Evolutionary conservation across 2,888 invertebrate genomes (phyloP).

Genomic region (Meloe dianella): DNA sequence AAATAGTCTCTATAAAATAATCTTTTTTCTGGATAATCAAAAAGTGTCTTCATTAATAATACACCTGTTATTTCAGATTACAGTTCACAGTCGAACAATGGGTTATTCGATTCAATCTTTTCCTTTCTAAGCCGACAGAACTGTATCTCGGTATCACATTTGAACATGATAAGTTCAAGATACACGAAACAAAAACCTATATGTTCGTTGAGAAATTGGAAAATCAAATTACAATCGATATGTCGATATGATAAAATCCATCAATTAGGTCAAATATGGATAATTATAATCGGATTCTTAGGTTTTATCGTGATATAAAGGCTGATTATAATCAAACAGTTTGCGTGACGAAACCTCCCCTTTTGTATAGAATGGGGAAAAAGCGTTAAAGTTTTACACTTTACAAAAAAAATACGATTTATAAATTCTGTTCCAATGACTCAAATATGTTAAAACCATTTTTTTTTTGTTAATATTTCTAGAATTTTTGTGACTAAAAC

Average conservation of each 20-base stretch:
- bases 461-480: not conserved
- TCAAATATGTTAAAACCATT: not conserved
- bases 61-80: not conserved
- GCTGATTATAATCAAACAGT: not conserved
- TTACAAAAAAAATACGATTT: not conserved
- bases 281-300: not conserved
- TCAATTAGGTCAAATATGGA: not conserved
- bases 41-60: not conserved
- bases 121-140: not conserved
- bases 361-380: not conserved
- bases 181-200: too few relatives aligned
- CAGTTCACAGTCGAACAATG: not conserved
- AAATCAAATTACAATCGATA: not conserved
- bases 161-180: too few relatives aligned
- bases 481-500: not conserved
- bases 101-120: not conserved
- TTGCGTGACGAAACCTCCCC: not conserved
- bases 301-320: not conserved
- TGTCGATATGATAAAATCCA: not conserved
- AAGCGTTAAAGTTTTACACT: not conserved
- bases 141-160: not conserved
- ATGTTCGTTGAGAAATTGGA: not conserved
- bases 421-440: too few relatives aligned
- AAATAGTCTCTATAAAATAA: not conserved
- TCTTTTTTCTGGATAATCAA: not conserved